phyloP scores from a whole-genome alignment of 2,888 invertebrate genomes.

The Drosophila robusta region DNA sequence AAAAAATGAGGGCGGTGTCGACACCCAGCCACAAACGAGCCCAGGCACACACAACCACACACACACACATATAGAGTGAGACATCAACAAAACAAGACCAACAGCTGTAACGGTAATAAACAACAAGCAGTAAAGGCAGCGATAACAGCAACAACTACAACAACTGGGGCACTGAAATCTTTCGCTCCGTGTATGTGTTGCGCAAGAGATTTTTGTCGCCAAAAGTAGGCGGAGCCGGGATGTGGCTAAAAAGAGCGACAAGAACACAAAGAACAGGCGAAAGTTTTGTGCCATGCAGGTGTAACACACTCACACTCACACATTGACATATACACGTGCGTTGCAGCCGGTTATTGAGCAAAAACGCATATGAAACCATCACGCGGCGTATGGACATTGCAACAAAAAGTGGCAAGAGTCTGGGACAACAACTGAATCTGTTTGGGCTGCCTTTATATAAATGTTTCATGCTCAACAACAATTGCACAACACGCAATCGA shows the following conservation, averaged over 20 bases:
- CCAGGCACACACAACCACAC: conserved; percentile 32
- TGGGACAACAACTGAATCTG: not conserved
- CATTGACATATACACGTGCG: conserved; percentile 5
- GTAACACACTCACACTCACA: conserved; percentile 31
- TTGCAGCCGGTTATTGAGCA: conserved; percentile 14
- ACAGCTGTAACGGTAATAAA: conserved; percentile 76
- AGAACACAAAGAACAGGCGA: conserved; percentile 28
- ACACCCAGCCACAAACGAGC: conserved; percentile 36
- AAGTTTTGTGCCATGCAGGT: conserved; percentile 56
- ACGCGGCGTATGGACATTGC: conserved; percentile 24
- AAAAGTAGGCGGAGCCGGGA: conserved; percentile 40
- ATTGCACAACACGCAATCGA: conserved; percentile 9
- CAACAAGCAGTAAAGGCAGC: conserved; percentile 57
- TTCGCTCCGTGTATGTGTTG: conserved; percentile 40
- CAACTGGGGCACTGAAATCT: conserved; percentile 36
- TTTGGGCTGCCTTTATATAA: conserved; percentile 12
- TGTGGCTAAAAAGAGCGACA: conserved; percentile 20
- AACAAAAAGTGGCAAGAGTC: conserved; percentile 8
- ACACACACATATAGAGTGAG: conserved; percentile 22
- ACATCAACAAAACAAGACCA: conserved; percentile 52
- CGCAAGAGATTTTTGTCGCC: conserved; percentile 75
- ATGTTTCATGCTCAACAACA: conserved; percentile 12
- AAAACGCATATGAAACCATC: conserved; percentile 23
- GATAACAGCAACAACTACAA: conserved; percentile 56
- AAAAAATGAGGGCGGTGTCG: conserved; percentile 26